These are phyloP conservation scores for Steinernema scapterisci DNA, from an alignment of 2,888 invertebrate genomes.

Conservation along the genomic window DNA sequence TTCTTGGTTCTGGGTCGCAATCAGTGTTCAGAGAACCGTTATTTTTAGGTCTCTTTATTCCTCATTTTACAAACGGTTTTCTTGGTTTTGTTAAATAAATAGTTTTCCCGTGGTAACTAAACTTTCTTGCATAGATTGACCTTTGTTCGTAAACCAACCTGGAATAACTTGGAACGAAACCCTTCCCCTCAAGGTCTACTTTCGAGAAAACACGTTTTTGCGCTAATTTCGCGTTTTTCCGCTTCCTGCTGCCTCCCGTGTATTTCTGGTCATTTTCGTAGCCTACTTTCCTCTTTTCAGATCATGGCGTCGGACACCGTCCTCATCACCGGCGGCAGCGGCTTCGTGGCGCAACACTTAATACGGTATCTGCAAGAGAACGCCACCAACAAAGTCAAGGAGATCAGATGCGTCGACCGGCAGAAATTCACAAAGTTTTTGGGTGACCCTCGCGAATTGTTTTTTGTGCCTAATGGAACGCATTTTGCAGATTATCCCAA, in stretches of 20 bases:
- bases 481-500: slow-evolving; percentile 36
- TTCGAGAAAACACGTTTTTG: background rate
- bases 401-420: slow-evolving; percentile 58
- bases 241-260: background rate
- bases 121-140: too few species aligned
- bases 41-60: too few species aligned
- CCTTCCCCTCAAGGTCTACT: background rate
- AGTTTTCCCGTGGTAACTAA: too few species aligned
- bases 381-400: slow-evolving; percentile 43
- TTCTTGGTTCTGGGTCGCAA: too few species aligned
- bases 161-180: too few species aligned
- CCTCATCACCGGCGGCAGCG: slow-evolving; percentile 61
- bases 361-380: slow-evolving; percentile 53
- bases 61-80: too few species aligned
- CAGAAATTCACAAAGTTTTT: slow-evolving; percentile 36
- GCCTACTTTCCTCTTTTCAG: background rate
- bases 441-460: background rate
- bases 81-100: too few species aligned
- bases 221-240: background rate
- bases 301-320: slow-evolving; percentile 46
- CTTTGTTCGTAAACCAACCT: too few species aligned
- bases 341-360: slow-evolving; percentile 57
- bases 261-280: background rate
- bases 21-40: too few species aligned
- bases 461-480: too few species aligned